Evolutionary conservation across 2,797 vertebrate genomes (phyloP).

Genomic region (Liasis olivaceus): DNA sequence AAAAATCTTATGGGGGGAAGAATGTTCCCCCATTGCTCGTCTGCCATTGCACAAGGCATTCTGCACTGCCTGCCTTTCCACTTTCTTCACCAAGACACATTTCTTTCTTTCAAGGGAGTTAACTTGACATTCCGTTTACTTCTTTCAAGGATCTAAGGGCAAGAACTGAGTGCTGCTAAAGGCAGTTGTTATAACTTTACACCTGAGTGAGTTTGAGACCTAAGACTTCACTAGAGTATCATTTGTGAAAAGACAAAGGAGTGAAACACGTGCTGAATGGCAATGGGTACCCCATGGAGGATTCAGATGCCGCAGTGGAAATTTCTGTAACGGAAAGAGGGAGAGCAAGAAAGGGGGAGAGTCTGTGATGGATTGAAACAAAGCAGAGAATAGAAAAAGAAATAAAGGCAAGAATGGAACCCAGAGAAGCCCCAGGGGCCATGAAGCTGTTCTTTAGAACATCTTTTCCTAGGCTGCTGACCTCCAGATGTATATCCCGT

Average conservation of each 20-base stretch:
- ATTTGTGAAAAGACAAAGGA: constrained; percentile 17
- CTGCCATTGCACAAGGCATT: background rate
- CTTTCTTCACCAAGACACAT: background rate
- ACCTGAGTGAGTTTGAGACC: background rate
- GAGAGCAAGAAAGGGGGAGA: background rate
- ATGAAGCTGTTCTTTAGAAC: background rate
- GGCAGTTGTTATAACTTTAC: constrained; percentile 19
- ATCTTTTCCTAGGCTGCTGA: background rate
- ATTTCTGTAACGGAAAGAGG: background rate
- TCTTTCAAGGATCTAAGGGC: constrained; percentile 22
- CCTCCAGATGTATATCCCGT: background rate
- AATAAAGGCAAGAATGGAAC: background rate
- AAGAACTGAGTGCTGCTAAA: background rate
- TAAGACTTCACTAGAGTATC: background rate
- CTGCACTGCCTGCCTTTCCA: background rate
- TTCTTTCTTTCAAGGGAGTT: background rate
- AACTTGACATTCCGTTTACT: constrained; percentile 23
- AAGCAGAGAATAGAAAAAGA: background rate
- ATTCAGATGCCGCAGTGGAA: constrained; percentile 1
- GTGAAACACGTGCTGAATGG: constrained; percentile 1
- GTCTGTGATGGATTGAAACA: background rate
- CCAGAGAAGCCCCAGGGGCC: background rate
- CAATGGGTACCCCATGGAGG: background rate
- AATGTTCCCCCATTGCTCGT: background rate
- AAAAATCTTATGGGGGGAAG: background rate